Percentiles rank a stretch among this genome's conserved stretches.
Conservation (phyloP, 2,888 invertebrate species). For the Podotricha telesiphe region DNA sequence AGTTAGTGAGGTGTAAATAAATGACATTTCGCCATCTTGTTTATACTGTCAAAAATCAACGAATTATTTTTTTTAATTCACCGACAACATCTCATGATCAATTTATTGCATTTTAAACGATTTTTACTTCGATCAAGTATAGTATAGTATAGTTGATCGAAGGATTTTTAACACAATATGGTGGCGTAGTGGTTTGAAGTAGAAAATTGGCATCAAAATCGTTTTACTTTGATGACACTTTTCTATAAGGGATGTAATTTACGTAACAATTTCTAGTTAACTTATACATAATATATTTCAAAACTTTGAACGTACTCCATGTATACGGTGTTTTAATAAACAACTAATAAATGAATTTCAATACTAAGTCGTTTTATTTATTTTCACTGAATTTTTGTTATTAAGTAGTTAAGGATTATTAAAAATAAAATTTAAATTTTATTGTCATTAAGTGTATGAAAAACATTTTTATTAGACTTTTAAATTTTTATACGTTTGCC, state of each 20-base stretch:
- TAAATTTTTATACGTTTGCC: no score
- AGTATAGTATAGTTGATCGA: no score
- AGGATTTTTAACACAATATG: slow-evolving; percentile 13
- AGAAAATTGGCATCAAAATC: slow-evolving; percentile 22
- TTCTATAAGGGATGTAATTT: slow-evolving; percentile 22
- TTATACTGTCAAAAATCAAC: slow-evolving; percentile 26
- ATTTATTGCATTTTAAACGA: no score
- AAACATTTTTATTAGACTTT: no score
- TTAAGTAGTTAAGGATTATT: no score
- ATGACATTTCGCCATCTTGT: slow-evolving; percentile 51
- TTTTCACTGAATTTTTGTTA: not conserved
- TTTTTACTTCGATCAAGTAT: no score
- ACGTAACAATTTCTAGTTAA: slow-evolving; percentile 31
- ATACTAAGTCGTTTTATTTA: slow-evolving; percentile 20
- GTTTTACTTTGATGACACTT: slow-evolving; percentile 17
- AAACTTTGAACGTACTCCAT: slow-evolving; percentile 37
- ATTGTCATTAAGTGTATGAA: no score
- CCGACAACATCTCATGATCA: not conserved
- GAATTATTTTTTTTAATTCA: slow-evolving; percentile 29
- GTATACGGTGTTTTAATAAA: slow-evolving; percentile 39
- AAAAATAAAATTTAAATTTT: no score
- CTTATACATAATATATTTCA: slow-evolving; percentile 29
- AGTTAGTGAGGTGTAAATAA: slow-evolving; percentile 74
- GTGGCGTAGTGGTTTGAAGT: slow-evolving; percentile 7
- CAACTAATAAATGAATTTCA: slow-evolving; percentile 36